Evolutionary conservation across 2,797 vertebrate species (phyloP).

Genomic region (Cirrhinus mrigala): DNA sequence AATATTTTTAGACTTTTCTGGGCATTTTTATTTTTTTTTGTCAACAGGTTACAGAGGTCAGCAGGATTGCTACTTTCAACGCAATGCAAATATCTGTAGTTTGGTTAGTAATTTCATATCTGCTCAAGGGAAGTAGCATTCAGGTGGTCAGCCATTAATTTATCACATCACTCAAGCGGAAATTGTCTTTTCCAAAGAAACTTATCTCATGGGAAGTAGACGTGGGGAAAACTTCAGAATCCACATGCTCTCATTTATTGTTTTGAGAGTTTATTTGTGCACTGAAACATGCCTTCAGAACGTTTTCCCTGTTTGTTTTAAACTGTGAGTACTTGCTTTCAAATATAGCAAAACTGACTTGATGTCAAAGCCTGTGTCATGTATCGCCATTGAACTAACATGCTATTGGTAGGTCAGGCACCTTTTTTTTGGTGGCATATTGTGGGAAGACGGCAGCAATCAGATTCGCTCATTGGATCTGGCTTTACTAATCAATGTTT

Average conservation of each 20-base stretch:
- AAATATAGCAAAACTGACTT: conserved; percentile 11
- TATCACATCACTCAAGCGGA: conserved; percentile 1
- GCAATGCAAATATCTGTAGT: conserved; percentile 16
- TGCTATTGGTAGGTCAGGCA: neutral
- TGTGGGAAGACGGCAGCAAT: neutral
- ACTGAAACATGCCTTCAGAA: conserved; percentile 34
- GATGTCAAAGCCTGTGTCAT: conserved; percentile 13
- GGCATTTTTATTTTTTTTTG: conserved; percentile 42
- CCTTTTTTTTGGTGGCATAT: conserved; percentile 11
- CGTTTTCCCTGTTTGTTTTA: conserved; percentile 15
- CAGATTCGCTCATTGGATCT: neutral
- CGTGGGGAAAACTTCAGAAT: neutral
- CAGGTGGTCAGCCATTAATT: neutral
- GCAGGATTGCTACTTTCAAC: neutral
- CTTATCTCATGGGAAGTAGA: conserved; percentile 5
- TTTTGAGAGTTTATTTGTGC: conserved; percentile 34
- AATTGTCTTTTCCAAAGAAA: conserved; percentile 37
- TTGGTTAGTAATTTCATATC: conserved; percentile 9
- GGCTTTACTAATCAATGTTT: conserved; percentile 13
- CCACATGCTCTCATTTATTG: neutral
- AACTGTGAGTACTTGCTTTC: conserved; percentile 27
- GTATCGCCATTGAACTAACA: neutral
- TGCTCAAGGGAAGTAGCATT: conserved; percentile 36
- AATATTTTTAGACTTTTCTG: conserved; percentile 38
- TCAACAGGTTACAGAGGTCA: conserved; percentile 7